Conservation (phyloP, 2,888 invertebrate genomes). For the Orthosia cruda region DNA sequence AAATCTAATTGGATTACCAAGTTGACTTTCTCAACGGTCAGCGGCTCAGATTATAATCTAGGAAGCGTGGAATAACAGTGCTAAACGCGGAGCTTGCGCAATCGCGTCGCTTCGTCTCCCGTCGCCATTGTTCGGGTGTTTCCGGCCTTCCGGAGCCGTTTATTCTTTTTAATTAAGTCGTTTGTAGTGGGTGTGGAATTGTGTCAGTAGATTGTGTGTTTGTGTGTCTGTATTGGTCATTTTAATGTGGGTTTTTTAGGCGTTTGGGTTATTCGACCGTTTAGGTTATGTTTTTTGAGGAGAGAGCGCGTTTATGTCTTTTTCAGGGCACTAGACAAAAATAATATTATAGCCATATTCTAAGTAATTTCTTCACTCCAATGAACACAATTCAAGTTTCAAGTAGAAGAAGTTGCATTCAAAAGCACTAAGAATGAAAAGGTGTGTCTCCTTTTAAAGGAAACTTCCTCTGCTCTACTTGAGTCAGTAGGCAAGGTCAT, state of each 20-base stretch:
- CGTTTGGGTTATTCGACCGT: background rate
- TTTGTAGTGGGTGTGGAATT: conserved; percentile 34
- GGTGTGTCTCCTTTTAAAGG: too few relatives aligned
- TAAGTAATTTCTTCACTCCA: too few relatives aligned
- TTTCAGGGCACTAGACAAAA: background rate
- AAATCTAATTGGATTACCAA: conserved; percentile 62
- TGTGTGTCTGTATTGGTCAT: conserved; percentile 14
- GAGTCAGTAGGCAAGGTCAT: too few relatives aligned
- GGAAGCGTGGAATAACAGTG: conserved; percentile 68
- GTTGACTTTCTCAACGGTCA: conserved; percentile 69
- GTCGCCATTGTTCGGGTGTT: conserved; percentile 75
- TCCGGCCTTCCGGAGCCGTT: conserved; percentile 74
- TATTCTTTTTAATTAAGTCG: conserved; percentile 66
- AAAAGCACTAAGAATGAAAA: too few relatives aligned
- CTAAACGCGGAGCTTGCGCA: conserved; percentile 63
- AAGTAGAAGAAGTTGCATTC: too few relatives aligned
- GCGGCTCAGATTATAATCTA: conserved; percentile 70
- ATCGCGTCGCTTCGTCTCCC: conserved; percentile 59
- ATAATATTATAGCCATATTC: too few relatives aligned
- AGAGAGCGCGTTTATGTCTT: conserved; percentile 3
- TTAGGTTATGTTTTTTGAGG: background rate
- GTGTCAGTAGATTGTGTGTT: conserved; percentile 45
- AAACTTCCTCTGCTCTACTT: too few relatives aligned
- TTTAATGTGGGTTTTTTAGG: conserved; percentile 12
- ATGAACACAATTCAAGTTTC: too few relatives aligned